A percentile compares a stretch with the other conserved stretches of the same genome.
Evolutionary conservation across 2,797 vertebrate genomes (phyloP).

Genomic region (Lithobates pipiens): DNA sequence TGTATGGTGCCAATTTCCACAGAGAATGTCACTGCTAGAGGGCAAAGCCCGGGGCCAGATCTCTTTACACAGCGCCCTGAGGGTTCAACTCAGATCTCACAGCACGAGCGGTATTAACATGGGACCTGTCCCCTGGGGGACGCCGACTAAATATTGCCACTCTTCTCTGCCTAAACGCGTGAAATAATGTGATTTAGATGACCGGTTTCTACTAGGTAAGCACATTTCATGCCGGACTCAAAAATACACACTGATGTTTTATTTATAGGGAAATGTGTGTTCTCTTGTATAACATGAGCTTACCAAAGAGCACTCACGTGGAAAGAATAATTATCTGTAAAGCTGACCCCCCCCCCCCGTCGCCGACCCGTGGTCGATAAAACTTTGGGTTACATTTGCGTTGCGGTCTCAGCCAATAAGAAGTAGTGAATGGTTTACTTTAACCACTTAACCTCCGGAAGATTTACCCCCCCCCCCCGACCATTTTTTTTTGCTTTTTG

Average conservation of each 20-base stretch:
- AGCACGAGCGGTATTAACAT: conserved; percentile 53
- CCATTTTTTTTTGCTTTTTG: no score
- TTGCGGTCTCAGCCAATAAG: no score
- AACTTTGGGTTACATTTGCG: no score
- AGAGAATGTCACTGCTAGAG: conserved; percentile 49
- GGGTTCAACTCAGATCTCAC: conserved; percentile 48
- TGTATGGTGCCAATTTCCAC: conserved; percentile 53
- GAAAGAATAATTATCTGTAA: no score
- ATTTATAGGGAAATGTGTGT: conserved; percentile 15
- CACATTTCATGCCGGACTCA: conserved; percentile 23
- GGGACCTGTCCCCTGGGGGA: conserved; percentile 38
- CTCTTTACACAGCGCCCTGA: conserved; percentile 46
- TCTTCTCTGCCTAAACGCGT: conserved; percentile 24
- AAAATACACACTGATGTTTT: conserved; percentile 28
- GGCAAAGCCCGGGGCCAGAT: conserved; percentile 40
- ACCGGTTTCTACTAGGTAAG: conserved; percentile 25
- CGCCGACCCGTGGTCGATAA: no score
- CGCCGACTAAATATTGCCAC: conserved; percentile 28
- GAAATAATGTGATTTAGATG: conserved; percentile 42
- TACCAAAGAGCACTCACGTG: not conserved
- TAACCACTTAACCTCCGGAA: no score
- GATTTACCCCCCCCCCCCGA: no score
- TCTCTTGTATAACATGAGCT: not conserved
- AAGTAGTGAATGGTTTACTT: no score
- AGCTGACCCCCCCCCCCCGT: no score